Base-by-base conservation (phyloP, 2,797 vertebrate genomes). In the Syngnathus rostellatus region DNA sequence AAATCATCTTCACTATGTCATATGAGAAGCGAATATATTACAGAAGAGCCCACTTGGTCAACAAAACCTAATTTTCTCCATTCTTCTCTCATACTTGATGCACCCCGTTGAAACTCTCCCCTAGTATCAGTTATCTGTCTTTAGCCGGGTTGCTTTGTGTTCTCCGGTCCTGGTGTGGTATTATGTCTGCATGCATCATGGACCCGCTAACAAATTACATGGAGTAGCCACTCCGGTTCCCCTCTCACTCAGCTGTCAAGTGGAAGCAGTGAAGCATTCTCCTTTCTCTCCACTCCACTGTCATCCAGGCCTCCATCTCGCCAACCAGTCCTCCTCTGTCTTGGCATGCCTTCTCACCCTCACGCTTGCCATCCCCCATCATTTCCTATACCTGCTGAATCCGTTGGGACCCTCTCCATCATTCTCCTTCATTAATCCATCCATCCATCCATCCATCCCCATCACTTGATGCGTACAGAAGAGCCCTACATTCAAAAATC, bases 231-330 rank as follows among this genome's bases (percentile, higher is more conserved):
- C 86, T 86, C 84, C 46, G 80, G 83, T 87, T 85, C 86, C 83
- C 84, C 86, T 87, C 85, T 89, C 85, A 88, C 86, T 89, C 85
- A 88, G 86, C 86, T 89, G 88, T 89, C 88, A 89, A 89, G 87
- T 87, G 84, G 83, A 86, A 82, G 73, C 78, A 83, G 84, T 87
- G 83, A 80, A 85, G 88, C 86, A 77, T 86, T 78, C 70, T 77
- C 73, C 68, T 77, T 73, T 72, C 72, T 73, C 76, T 75, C 74
- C 77, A 75, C 77, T 75, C 53, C 72, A 71, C 69, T 68, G 53
- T 61, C 50, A 68, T 61, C 66, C 66, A 58, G 76, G 68, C 73
- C 43, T 71, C 67, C 72, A 54, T 78, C 78, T 66, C 46, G 0
- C 61, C 65, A 75, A 77, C 73, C 73, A 70, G 62, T 64, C 50